Evolutionary conservation across 2,888 invertebrate genomes (phyloP).

Genomic region (Stegana nigrithorax): DNA sequence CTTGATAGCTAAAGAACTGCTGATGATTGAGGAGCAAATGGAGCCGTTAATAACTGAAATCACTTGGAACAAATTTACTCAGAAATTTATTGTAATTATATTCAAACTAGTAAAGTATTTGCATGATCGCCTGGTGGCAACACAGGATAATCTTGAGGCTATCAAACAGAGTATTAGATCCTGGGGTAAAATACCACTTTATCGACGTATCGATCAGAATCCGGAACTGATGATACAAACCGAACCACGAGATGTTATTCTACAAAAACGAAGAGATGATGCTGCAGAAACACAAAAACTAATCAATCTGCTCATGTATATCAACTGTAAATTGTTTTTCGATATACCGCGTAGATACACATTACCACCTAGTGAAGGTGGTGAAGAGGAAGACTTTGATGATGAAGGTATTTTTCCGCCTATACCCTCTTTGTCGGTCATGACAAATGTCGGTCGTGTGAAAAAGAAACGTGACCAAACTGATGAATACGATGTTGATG

Average conservation of each 20-base stretch:
- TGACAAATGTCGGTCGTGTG: conserved; percentile 29
- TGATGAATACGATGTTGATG: conserved; percentile 20
- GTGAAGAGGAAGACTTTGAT: conserved; percentile 34
- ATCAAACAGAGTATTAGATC: conserved; percentile 73
- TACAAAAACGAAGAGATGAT: conserved; percentile 56
- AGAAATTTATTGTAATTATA: conserved; percentile 78
- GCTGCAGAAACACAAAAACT: conserved; percentile 71
- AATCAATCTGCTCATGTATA: conserved; percentile 72
- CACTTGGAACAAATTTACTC: conserved; percentile 55
- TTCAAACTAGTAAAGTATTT: conserved; percentile 78
- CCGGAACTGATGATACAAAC: conserved; percentile 72
- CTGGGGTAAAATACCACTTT: conserved; percentile 83
- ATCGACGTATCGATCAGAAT: conserved; percentile 78
- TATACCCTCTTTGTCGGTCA: conserved; percentile 29
- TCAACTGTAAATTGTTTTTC: conserved; percentile 79
- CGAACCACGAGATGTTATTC: conserved; percentile 48
- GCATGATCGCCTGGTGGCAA: conserved; percentile 76
- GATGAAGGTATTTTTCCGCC: conserved; percentile 33
- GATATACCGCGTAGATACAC: conserved; percentile 67
- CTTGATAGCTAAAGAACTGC: conserved; percentile 81
- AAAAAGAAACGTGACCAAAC: conserved; percentile 24
- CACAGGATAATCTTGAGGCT: conserved; percentile 75
- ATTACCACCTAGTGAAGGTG: conserved; percentile 36
- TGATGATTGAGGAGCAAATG: conserved; percentile 78
- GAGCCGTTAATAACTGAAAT: conserved; percentile 72